Evolutionary conservation across 2,888 invertebrate species (phyloP), one percentile per base, ranked within the genome.

Genomic region (Amphipyra tragopoginis): DNA sequence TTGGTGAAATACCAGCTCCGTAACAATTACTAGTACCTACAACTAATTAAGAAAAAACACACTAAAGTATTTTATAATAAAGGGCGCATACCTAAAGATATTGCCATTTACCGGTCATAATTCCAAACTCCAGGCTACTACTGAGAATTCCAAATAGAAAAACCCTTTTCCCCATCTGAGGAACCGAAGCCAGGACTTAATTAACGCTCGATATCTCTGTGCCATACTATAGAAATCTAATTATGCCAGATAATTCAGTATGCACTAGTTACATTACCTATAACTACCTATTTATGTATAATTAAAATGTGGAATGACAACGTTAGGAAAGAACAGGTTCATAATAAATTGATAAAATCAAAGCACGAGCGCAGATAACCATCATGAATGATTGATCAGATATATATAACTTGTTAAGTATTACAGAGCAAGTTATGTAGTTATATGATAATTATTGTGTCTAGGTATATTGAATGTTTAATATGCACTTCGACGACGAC

Each of bases 381-480:
- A 70, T 68, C 61, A 15, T 61, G 71, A 71, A 15, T 61, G 71
- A 71, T 73, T 68, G 62, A 71, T 68, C 74, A 39, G 61, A 73
- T 71, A 34, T n/a, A 14, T n/a, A 14, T 13, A 70, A 72, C 40
- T 53, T 21, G 64, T 53, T 48, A 44, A 51, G 55, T 51, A 47
- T 61, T 50, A 52, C 26, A 38, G 21, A 43, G 45, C 21, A 44
- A 49, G 38, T 43, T 57, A 74, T 43, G 49, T 21, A 59, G 42
- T 45, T 59, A 56, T 56, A 56, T 53, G 68, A 67, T 70, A 66
- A 70, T 60, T 47, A 60, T 70, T 21, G n/a, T 43, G 49, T 50
- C 21, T 34, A 4, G 26, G 13, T 39, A 13, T 36, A 33, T 56
- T 60, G 42, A 34, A 68, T 56, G 8, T 43, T 47, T 4, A 44